Conservation (phyloP, 1,140 invertebrate species). For the Eriosoma lanigerum region DNA sequence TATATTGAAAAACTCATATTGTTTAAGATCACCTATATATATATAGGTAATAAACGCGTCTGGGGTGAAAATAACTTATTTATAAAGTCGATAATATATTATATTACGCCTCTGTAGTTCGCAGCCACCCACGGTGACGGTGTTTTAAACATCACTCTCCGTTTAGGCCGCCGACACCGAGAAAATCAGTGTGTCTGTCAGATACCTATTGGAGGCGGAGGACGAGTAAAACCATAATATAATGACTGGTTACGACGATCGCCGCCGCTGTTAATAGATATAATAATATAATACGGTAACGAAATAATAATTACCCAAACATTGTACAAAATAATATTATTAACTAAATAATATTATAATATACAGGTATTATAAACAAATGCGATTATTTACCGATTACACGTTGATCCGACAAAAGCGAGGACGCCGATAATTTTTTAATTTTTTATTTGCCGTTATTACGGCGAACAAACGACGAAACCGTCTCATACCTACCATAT, state of each 20-base stretch:
- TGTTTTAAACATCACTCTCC: neutral
- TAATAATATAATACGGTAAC: conserved; percentile 2
- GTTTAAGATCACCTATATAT: too few relatives aligned
- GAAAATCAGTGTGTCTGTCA: neutral
- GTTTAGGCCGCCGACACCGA: neutral
- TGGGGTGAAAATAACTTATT: too few relatives aligned
- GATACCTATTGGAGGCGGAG: neutral
- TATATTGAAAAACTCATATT: too few relatives aligned
- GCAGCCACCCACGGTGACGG: conserved; percentile 24
- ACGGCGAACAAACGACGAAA: conserved; percentile 1
- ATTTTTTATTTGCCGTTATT: too few relatives aligned
- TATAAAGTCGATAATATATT: too few relatives aligned
- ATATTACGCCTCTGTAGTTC: too few relatives aligned
- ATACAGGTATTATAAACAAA: neutral
- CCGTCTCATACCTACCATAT: neutral
- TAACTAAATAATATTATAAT: neutral
- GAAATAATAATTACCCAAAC: neutral
- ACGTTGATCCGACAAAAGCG: neutral
- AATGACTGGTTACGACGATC: neutral
- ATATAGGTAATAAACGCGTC: too few relatives aligned
- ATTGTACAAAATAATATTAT: neutral
- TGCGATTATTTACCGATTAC: neutral
- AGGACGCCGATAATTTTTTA: too few relatives aligned
- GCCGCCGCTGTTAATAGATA: neutral
- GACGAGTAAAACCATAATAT: neutral